phyloP scores from a whole-genome alignment of 1,140 invertebrate species.

The Caerostris darwini region DNA sequence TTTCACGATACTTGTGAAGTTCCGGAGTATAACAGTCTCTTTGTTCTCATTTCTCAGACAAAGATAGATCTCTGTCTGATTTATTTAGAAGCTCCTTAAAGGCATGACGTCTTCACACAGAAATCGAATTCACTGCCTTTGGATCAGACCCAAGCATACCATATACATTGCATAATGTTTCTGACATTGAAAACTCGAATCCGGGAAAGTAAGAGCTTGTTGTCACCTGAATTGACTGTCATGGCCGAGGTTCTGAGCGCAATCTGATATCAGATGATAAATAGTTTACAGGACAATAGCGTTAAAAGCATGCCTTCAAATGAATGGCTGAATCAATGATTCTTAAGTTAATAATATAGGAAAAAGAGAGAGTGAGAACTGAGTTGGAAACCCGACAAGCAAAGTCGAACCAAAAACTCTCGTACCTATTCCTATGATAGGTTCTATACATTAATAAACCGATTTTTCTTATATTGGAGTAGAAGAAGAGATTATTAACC shows the following conservation, averaged over 20 bases:
- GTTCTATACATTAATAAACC: too few relatives aligned
- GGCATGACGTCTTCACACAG: background rate
- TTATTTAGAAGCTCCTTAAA: background rate
- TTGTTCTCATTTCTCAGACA: background rate
- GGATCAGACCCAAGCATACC: background rate
- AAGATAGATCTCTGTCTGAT: background rate
- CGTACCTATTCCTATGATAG: too few relatives aligned
- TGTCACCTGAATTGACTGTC: background rate
- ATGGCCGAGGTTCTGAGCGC: background rate
- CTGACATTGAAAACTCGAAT: background rate
- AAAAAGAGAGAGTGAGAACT: too few relatives aligned
- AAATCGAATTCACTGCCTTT: background rate
- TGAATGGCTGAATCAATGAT: too few relatives aligned
- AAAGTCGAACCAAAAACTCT: too few relatives aligned
- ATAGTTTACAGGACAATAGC: too few relatives aligned
- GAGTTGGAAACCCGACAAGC: too few relatives aligned
- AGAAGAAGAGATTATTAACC: too few relatives aligned
- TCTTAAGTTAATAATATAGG: too few relatives aligned
- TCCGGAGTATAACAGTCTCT: background rate
- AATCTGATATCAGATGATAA: background rate
- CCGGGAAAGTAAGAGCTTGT: background rate
- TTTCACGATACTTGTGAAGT: background rate
- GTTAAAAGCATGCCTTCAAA: too few relatives aligned
- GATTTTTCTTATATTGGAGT: too few relatives aligned
- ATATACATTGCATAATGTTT: background rate